Conservation (phyloP, 2,113 vertebrate species). For the Atractosteus spatula region DNA sequence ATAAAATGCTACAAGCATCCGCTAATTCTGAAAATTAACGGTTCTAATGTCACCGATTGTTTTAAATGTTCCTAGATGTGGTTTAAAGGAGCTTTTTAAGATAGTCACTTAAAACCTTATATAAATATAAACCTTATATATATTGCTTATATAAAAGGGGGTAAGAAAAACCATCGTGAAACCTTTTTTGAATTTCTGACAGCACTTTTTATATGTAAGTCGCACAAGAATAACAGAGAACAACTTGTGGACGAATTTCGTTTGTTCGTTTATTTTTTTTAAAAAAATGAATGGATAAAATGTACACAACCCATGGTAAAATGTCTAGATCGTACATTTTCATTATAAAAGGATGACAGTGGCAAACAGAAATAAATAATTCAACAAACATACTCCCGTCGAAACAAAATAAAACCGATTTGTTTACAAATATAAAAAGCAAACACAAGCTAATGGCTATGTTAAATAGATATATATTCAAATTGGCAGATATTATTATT, state of each 20-base stretch:
- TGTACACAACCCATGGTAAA: slow-evolving; percentile 79
- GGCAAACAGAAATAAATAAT: slow-evolving; percentile 90
- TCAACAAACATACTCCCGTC: slow-evolving; percentile 66
- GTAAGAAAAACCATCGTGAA: too few species aligned
- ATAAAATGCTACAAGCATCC: too few species aligned
- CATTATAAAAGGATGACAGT: slow-evolving; percentile 71
- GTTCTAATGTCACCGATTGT: too few species aligned
- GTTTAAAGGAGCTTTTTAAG: too few species aligned
- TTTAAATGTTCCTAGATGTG: too few species aligned
- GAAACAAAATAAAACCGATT: slow-evolving; percentile 50
- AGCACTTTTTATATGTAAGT: too few species aligned
- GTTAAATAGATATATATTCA: slow-evolving; percentile 68
- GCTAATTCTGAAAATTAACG: too few species aligned
- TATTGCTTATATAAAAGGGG: too few species aligned
- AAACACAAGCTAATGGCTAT: slow-evolving; percentile 71
- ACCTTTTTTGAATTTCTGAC: too few species aligned
- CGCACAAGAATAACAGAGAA: too few species aligned
- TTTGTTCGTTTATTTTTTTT: slow-evolving; percentile 55
- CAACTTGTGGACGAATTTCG: background rate
- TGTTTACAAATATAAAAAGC: slow-evolving; percentile 44
- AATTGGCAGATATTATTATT: slow-evolving; percentile 79
- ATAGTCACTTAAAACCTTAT: too few species aligned
- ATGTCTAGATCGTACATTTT: slow-evolving; percentile 71
- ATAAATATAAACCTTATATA: too few species aligned
- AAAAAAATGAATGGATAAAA: slow-evolving; percentile 56